A percentile compares a stretch with the other conserved stretches of the same genome.
Conservation (phyloP, 1,140 invertebrate genomes). For the Thaumetopoea pityocampa region DNA sequence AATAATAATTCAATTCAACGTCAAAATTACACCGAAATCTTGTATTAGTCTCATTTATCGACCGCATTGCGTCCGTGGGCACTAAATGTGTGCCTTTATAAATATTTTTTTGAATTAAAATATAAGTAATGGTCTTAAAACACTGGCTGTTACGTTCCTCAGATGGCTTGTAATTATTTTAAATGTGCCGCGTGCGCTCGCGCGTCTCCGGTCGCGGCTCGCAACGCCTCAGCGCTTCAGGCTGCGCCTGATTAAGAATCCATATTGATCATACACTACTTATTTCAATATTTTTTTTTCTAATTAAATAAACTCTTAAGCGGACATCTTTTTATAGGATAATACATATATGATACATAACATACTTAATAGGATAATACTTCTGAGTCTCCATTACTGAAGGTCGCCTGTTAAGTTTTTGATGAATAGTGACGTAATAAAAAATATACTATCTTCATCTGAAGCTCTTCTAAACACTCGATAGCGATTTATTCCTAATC, state of each 20-base stretch:
- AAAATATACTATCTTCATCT: no score
- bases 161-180: slow-evolving; percentile 75
- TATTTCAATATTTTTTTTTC: no score
- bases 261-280: slow-evolving; percentile 56
- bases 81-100: slow-evolving; percentile 61
- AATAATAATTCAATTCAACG: slow-evolving; percentile 10
- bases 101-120: slow-evolving; percentile 70
- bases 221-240: slow-evolving; percentile 30
- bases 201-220: slow-evolving; percentile 30
- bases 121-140: slow-evolving; percentile 75
- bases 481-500: no score
- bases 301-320: no score
- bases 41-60: slow-evolving; percentile 46
- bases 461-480: no score
- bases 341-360: no score
- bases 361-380: no score
- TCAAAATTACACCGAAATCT: slow-evolving; percentile 34
- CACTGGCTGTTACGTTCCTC: slow-evolving; percentile 70
- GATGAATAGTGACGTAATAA: no score
- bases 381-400: no score
- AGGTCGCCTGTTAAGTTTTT: no score
- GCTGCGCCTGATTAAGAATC: slow-evolving; percentile 53
- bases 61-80: slow-evolving; percentile 43
- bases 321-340: no score
- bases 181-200: slow-evolving; percentile 67